A percentile compares a stretch with the other conserved stretches of the same genome.
phyloP scores from a whole-genome alignment of 1,140 invertebrate species.

The Hypothenemus hampei region DNA sequence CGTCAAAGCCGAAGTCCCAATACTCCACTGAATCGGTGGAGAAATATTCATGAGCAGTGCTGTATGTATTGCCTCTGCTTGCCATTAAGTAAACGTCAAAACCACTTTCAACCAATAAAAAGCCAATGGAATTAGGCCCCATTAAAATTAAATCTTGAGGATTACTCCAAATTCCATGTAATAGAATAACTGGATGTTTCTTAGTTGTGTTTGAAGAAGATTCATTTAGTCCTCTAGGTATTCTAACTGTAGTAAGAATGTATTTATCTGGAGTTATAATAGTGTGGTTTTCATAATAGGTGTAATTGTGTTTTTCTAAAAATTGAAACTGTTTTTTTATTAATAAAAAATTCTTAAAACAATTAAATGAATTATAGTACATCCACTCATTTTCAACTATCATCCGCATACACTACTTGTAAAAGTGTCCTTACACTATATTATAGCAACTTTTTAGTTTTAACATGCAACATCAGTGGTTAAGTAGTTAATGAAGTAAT shows the following conservation, averaged over 20 bases:
- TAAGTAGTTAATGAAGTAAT: too few relatives aligned
- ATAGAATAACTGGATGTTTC: background rate
- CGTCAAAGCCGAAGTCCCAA: slow-evolving; percentile 49
- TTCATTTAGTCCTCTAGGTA: slow-evolving; percentile 48
- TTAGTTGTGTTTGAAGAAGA: slow-evolving; percentile 2
- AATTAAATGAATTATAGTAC: too few relatives aligned
- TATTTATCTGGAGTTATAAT: slow-evolving; percentile 67
- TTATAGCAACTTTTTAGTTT: too few relatives aligned
- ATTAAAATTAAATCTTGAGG: slow-evolving; percentile 18
- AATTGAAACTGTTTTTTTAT: slow-evolving; percentile 43
- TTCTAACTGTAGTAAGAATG: slow-evolving; percentile 63
- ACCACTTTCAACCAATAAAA: slow-evolving; percentile 35
- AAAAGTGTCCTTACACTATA: too few relatives aligned
- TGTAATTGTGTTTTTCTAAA: slow-evolving; percentile 54
- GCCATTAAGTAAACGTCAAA: slow-evolving; percentile 63
- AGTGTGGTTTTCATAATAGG: slow-evolving; percentile 55
- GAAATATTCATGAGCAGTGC: slow-evolving; percentile 51
- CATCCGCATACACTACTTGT: too few relatives aligned
- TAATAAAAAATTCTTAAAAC: background rate
- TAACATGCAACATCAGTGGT: too few relatives aligned
- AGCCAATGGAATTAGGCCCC: slow-evolving; percentile 29
- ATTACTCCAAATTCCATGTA: slow-evolving; percentile 11
- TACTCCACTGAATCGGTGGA: slow-evolving; percentile 46
- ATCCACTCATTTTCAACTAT: too few relatives aligned
- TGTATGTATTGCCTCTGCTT: slow-evolving; percentile 62